Evolutionary conservation across 2,797 vertebrate genomes (phyloP), one percentile per base, ranked within the genome.

Genomic region (Dermochelys coriacea): DNA sequence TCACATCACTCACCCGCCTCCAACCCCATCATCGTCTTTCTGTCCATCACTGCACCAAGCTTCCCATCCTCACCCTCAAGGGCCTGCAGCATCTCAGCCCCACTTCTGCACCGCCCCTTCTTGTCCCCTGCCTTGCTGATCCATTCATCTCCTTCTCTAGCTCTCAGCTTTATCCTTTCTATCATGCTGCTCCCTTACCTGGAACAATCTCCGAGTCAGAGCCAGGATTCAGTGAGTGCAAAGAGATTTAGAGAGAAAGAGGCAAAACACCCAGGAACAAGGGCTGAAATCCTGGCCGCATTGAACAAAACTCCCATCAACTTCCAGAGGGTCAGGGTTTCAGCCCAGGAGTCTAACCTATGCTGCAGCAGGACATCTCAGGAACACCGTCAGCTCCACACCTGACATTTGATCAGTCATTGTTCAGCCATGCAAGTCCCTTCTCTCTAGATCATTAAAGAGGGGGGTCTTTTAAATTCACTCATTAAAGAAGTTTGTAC

Each of bases 401-500:
- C 41, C 61, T 88, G 80, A 64, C 77, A 87, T 12, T 41, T 1
- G 55, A 8, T 23, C 29, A 49, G 84, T 27, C 6, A 23, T 29
- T 37, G 52, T 27, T 50, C 49, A 25, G 2, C 57, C 31, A 2
- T 6, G 21, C 25, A 74, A 57, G 89, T 61, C 75, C 19, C 8
- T 52, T 50, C 55, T 91, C 84, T 78, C 92, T 86, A 59, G 61
- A 50, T 86, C 61, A 11, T 64, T 81, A n/a, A 75, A 83, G 71
- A 34, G 55, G 94, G n/a, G 59, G 41, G 90, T 94, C 68, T 90
- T 91, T 49, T 80, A 77, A 14, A 78, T 57, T 15, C 86, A 84
- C 61, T 93, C 82, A 64, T 93, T 86, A 92, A 95, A 92, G 77
- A 84, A 91, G 64, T 57, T 78, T 91, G 74, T 31, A 75, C 74